Conservation (phyloP, 2,888 invertebrate species). For the Tetramorium bicarinatum region DNA sequence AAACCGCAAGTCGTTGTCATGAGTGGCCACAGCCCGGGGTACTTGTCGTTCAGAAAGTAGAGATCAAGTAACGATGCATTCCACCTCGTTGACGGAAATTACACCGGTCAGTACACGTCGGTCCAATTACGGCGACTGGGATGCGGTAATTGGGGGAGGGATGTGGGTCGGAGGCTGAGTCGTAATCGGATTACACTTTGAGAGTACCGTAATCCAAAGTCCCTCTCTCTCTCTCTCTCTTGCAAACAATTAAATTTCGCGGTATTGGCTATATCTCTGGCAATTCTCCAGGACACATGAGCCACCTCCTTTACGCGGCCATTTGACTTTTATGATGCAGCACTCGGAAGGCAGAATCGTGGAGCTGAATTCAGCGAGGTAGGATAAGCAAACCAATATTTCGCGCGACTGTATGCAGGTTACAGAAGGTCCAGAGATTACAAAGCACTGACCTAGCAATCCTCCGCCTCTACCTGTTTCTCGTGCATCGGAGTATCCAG, state of each 20-base stretch:
- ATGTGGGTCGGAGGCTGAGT: constrained; percentile 46
- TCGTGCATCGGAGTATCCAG: constrained; percentile 22
- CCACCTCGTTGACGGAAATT: constrained; percentile 66
- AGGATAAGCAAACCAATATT: constrained; percentile 55
- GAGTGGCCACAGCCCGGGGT: background rate
- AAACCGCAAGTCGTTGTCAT: constrained; percentile 30
- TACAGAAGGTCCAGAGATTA: constrained; percentile 19
- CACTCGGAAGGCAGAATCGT: constrained; percentile 24
- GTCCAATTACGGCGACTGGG: constrained; percentile 66
- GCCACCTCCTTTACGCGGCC: constrained; percentile 50
- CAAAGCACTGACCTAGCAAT: constrained; percentile 46
- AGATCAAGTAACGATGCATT: constrained; percentile 56
- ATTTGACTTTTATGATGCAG: constrained; percentile 55
- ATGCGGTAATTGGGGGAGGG: constrained; percentile 66
- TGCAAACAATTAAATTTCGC: constrained; percentile 73
- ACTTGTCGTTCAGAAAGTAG: constrained; percentile 39
- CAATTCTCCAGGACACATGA: constrained; percentile 61
- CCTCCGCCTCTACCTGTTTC: constrained; percentile 1
- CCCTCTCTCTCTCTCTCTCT: constrained; percentile 3
- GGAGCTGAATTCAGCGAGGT: constrained; percentile 34
- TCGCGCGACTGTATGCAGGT: constrained; percentile 26
- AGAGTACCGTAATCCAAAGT: constrained; percentile 69
- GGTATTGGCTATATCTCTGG: constrained; percentile 66
- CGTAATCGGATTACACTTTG: constrained; percentile 74
- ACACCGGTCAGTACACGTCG: constrained; percentile 66